Evolutionary conservation across 2,797 vertebrate species (phyloP).

Genomic region (Selene dorsalis): DNA sequence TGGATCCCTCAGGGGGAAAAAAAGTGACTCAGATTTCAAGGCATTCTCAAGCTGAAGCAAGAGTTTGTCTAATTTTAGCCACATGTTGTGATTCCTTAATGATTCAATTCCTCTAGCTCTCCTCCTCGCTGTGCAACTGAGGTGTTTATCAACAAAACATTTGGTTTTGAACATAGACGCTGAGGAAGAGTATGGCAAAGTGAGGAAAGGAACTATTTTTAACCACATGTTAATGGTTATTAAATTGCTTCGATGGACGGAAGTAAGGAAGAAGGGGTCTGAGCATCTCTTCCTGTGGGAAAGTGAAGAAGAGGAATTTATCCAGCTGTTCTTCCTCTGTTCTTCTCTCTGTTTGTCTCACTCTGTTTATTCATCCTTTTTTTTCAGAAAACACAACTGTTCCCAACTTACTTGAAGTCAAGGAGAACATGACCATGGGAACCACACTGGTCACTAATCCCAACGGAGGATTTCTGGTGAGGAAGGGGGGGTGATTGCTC

Average conservation of each 20-base stretch:
- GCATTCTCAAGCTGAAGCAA: conserved; percentile 42
- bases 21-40: conserved; percentile 38
- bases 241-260: conserved; percentile 15
- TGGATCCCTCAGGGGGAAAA: conserved; percentile 2
- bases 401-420: conserved; percentile 92
- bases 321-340: conserved; percentile 73
- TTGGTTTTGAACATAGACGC: conserved; percentile 2
- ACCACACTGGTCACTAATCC: conserved; percentile 95
- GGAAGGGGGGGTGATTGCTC: conserved; percentile 45
- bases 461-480: conserved; percentile 96
- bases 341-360: conserved; percentile 60
- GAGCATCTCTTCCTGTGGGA: conserved; percentile 71
- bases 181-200: conserved; percentile 12
- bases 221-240: conserved; percentile 44
- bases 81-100: conserved; percentile 66
- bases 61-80: conserved; percentile 68
- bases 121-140: neutral
- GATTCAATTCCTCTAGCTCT: conserved; percentile 9
- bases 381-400: conserved; percentile 91
- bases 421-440: conserved; percentile 99
- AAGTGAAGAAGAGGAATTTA: conserved; percentile 71
- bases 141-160: conserved; percentile 23
- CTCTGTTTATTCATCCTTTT: conserved; percentile 78
- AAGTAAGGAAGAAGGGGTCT: conserved; percentile 28
- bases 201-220: conserved; percentile 50